phyloP scores from a whole-genome alignment of 2,888 invertebrate species.

The Tetrapedia diversipes region DNA sequence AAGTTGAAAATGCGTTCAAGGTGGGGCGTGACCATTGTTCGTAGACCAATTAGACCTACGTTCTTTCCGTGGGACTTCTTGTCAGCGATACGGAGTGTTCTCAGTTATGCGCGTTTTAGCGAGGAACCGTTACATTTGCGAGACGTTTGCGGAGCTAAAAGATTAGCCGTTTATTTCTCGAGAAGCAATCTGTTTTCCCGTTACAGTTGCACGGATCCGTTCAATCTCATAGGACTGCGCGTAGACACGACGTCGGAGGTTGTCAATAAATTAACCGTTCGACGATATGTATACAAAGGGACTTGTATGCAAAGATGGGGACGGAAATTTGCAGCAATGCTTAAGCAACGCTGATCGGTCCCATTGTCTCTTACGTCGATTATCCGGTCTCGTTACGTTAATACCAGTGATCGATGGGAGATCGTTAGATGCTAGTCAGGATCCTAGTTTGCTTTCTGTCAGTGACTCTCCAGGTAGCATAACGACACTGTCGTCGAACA shows the following conservation, averaged over 20 bases:
- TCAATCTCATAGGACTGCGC: background rate
- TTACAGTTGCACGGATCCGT: background rate
- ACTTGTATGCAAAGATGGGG: conserved; percentile 46
- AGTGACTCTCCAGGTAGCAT: conserved; percentile 23
- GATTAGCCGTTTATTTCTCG: no score
- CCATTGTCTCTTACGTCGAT: conserved; percentile 71
- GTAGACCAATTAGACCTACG: no score
- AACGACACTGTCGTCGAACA: conserved; percentile 17
- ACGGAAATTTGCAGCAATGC: conserved; percentile 63
- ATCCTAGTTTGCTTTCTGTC: conserved; percentile 28
- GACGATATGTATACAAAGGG: conserved; percentile 36
- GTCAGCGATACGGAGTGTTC: no score
- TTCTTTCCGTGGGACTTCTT: no score
- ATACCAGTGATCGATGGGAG: conserved; percentile 54
- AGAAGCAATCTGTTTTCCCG: background rate
- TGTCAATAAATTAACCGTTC: conserved; percentile 47
- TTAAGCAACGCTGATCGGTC: conserved; percentile 45
- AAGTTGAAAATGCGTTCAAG: no score
- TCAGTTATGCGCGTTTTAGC: no score
- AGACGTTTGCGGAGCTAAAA: no score
- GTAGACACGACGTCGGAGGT: background rate
- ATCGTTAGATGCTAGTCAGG: conserved; percentile 42
- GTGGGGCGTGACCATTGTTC: no score
- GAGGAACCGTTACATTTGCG: no score
- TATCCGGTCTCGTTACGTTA: conserved; percentile 36